Conservation (phyloP, 2,797 vertebrate species). For the Melanotaenia trifasciata region DNA sequence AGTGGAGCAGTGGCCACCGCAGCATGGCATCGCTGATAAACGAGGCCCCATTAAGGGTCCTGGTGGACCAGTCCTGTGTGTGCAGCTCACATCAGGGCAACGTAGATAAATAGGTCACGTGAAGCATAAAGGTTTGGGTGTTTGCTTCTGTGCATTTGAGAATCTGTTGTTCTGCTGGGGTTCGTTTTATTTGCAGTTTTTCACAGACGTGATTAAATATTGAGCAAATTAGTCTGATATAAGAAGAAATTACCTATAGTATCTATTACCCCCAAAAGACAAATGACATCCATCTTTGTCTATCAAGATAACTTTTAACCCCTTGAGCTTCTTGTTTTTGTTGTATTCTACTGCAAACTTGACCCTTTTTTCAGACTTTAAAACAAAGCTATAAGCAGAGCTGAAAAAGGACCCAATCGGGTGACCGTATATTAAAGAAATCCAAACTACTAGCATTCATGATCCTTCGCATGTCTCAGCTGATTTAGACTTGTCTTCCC, state of each 20-base stretch:
- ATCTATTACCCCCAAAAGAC: too few species aligned
- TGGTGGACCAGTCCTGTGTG: conserved; percentile 50
- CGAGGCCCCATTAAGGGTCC: conserved; percentile 68
- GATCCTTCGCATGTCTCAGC: neutral
- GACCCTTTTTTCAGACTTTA: too few species aligned
- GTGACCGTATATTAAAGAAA: neutral
- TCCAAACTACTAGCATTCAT: neutral
- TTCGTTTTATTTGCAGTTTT: neutral
- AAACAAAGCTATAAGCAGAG: too few species aligned
- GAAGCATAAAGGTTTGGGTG: conserved; percentile 26
- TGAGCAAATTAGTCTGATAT: too few species aligned
- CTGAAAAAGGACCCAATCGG: neutral
- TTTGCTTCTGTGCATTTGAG: conserved; percentile 12
- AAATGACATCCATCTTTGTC: neutral
- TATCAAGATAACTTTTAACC: neutral
- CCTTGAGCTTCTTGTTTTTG: neutral
- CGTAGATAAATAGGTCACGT: conserved; percentile 66
- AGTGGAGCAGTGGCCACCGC: conserved; percentile 62
- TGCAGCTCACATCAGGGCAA: conserved; percentile 45
- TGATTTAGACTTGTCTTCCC: neutral
- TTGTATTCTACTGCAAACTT: neutral
- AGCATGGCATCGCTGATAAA: conserved; percentile 65
- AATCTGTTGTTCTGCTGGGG: neutral
- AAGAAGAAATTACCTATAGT: too few species aligned
- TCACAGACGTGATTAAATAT: neutral